Evolutionary conservation across 1,140 invertebrate genomes (phyloP), one percentile per base, ranked within the genome.

Genomic region (Drosophila lini): DNA sequence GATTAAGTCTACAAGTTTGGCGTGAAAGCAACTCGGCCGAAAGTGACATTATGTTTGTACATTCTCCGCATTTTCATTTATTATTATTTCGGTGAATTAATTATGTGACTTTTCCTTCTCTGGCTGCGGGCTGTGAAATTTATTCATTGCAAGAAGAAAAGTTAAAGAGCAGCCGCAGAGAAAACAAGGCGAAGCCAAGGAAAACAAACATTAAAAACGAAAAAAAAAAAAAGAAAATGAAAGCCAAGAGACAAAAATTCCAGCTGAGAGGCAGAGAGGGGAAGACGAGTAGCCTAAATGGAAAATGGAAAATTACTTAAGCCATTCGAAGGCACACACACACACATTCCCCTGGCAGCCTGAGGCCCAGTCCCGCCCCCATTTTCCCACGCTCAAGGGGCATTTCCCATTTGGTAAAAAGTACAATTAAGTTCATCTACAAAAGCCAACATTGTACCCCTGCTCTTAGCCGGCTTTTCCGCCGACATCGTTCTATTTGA

Each of bases 71-170:
- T 32, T 59, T 77, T 74, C 81, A 65, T 70, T 78, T 84, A 74
- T 84, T 84, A 80, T 84, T 84, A 80, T 84, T 80, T 67, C n/a
- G 60, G 67, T 67, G 78, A 84, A 84, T 84, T 84, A 80, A 78
- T 78, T 84, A 80, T 76, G 74, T 62, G 69, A 52, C 41, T 44
- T 42, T 38, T 25, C 2, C 50, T 25, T 19, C 7, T 45, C 22
- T 38, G 36, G 44, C 44, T 47, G 38, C 38, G 50, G 58, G 55
- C 74, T 81, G 48, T 64, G 59, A 83, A 83, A 83, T 83, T 77
- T 84, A 83, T 83, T 84, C 81, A 80, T 83, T 83, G 73, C 61
- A 32, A 53, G 58, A 45, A 42, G 47, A 60, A 64, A 68, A 52
- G 22, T 63, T 60, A 60, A 36, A 31, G 34, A 56, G 34, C 36